A percentile compares a stretch with the other conserved stretches of the same genome.
Conservation (phyloP, 35 echinoderm and acorn worm genomes). For the Apostichopus parvimensis region DNA sequence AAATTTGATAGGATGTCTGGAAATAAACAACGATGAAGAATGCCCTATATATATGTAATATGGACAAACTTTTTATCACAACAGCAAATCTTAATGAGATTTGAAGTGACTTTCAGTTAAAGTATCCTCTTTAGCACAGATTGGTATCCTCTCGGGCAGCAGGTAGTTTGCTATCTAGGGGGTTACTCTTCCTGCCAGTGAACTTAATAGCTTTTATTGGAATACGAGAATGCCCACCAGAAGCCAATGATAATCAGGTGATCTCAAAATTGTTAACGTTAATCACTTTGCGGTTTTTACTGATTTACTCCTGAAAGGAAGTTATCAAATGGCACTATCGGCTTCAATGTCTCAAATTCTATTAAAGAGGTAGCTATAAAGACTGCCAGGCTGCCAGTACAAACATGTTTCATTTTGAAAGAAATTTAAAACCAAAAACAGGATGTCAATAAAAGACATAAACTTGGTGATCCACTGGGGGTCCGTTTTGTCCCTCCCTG, state of each 20-base stretch:
- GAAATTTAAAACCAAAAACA: background rate
- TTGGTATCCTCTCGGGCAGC: background rate
- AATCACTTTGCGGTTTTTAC: background rate
- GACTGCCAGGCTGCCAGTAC: background rate
- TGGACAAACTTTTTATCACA: background rate
- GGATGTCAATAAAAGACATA: background rate
- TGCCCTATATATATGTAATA: background rate
- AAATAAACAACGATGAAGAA: no score
- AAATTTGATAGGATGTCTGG: no score
- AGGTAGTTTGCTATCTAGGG: background rate
- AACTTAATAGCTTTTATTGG: background rate
- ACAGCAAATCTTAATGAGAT: background rate
- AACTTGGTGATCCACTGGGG: no score
- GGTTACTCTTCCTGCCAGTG: background rate
- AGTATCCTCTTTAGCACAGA: background rate
- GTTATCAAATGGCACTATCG: background rate
- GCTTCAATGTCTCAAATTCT: background rate
- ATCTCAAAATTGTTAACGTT: background rate
- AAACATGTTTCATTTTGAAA: background rate
- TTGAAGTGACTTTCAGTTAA: background rate
- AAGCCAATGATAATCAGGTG: background rate
- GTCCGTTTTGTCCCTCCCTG: no score
- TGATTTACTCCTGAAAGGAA: background rate
- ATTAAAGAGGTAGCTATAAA: no score
- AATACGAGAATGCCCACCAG: background rate